Evolutionary conservation across 2,113 vertebrate genomes (phyloP).

Genomic region (Sitta europaea): DNA sequence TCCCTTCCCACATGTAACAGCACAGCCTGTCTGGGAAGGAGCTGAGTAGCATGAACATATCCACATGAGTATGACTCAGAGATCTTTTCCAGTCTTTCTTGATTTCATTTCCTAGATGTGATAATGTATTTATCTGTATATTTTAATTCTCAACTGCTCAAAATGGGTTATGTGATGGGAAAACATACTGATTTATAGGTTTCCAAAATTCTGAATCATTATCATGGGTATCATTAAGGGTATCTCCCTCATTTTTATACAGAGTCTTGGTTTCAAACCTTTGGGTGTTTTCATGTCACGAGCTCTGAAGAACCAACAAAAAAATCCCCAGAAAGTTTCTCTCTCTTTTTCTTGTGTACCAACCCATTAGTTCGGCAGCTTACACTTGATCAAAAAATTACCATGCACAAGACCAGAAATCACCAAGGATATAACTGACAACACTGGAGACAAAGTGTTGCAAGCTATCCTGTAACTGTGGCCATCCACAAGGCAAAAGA

Average conservation of each 20-base stretch:
- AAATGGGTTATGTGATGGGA: not conserved
- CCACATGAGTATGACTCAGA: accelerated
- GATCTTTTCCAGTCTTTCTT: not conserved
- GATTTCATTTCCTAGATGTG: not conserved
- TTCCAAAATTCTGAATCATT: not conserved
- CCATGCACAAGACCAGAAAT: not conserved
- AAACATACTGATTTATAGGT: not conserved
- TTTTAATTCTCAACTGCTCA: not conserved
- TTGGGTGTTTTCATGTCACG: not conserved
- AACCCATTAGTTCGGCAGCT: not conserved
- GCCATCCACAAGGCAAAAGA: not conserved
- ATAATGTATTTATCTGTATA: not conserved
- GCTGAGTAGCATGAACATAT: not conserved
- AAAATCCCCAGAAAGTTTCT: not conserved
- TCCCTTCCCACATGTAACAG: not conserved
- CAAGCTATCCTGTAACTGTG: not conserved
- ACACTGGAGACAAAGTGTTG: not conserved
- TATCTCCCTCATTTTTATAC: not conserved
- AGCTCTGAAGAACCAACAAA: not conserved
- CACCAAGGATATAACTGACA: not conserved
- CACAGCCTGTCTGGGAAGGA: not conserved
- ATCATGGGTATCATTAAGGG: not conserved
- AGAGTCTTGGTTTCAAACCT: not conserved
- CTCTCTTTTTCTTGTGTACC: not conserved
- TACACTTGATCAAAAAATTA: not conserved